Conservation (phyloP, 2,113 vertebrate genomes). For the Pyxicephalus adspersus region DNA sequence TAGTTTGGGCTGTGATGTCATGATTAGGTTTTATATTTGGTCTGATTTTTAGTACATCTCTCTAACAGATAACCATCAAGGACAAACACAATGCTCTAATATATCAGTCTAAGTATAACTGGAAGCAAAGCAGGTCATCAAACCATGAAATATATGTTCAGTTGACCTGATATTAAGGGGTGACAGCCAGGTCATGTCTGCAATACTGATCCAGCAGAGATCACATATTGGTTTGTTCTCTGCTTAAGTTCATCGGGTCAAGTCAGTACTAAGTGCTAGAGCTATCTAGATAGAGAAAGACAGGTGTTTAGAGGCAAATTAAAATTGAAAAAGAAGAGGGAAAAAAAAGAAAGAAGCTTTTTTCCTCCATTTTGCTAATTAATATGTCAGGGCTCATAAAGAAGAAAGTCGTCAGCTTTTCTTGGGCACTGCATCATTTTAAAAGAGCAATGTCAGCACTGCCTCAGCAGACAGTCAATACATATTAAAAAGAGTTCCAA, state of each 20-base stretch:
- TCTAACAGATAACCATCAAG: neutral
- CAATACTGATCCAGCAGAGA: slow-evolving; percentile 56
- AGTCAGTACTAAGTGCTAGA: slow-evolving; percentile 57
- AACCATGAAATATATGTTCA: slow-evolving; percentile 8
- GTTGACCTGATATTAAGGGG: slow-evolving; percentile 41
- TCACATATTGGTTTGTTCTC: slow-evolving; percentile 43
- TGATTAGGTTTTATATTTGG: too few relatives aligned
- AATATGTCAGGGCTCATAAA: slow-evolving; percentile 95
- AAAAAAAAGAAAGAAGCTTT: slow-evolving; percentile 81
- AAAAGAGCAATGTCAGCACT: slow-evolving; percentile 82
- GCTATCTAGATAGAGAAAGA: slow-evolving; percentile 61
- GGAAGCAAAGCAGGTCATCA: neutral
- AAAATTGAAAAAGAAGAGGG: slow-evolving; percentile 84
- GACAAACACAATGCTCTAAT: neutral
- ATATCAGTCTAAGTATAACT: neutral
- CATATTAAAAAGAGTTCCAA: slow-evolving; percentile 76
- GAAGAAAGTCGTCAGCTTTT: slow-evolving; percentile 82
- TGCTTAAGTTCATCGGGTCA: slow-evolving; percentile 3
- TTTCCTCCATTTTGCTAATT: slow-evolving; percentile 88
- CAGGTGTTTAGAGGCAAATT: slow-evolving; percentile 74
- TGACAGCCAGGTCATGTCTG: slow-evolving; percentile 56
- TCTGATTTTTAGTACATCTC: too few relatives aligned
- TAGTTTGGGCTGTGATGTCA: too few relatives aligned
- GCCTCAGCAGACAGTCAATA: slow-evolving; percentile 84
- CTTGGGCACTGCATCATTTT: slow-evolving; percentile 75